Evolutionary conservation across 2,113 vertebrate genomes (phyloP).

Genomic region (Sprattus sprattus): DNA sequence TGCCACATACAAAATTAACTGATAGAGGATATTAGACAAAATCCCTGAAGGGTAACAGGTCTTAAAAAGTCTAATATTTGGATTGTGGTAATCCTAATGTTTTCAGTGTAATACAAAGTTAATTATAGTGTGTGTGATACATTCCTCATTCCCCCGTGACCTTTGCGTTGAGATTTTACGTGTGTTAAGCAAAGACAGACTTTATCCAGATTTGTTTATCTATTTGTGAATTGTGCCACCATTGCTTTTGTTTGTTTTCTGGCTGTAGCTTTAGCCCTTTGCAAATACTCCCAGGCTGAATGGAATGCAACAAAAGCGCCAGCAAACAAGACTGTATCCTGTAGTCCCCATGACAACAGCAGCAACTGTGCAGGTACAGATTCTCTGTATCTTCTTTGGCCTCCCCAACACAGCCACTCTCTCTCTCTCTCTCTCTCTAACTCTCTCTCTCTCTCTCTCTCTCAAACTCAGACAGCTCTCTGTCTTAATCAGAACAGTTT

Average conservation of each 20-base stretch:
- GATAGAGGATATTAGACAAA: not conserved
- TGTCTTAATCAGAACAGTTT: too few relatives aligned
- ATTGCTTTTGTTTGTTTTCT: slow-evolving; percentile 45
- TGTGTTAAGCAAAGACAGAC: not conserved
- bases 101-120: not conserved
- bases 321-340: slow-evolving; percentile 45
- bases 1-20: not conserved
- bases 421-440: too few relatives aligned
- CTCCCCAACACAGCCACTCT: not conserved
- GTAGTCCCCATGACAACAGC: slow-evolving; percentile 44
- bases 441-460: too few relatives aligned
- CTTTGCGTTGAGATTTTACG: not conserved
- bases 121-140: not conserved
- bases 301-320: slow-evolving; percentile 39
- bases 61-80: not conserved
- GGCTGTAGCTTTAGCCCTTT: slow-evolving; percentile 45
- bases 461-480: not conserved
- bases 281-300: slow-evolving; percentile 49
- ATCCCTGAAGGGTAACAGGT: not conserved
- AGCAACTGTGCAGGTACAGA: slow-evolving; percentile 49
- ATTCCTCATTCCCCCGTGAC: not conserved
- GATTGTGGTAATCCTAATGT: not conserved
- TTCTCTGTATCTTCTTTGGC: not conserved
- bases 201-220: slow-evolving; percentile 20
- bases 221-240: slow-evolving; percentile 20